Evolutionary conservation across 2,797 vertebrate species (phyloP), one percentile per base, ranked within the genome.

Genomic region (Pangasius krempfi): DNA sequence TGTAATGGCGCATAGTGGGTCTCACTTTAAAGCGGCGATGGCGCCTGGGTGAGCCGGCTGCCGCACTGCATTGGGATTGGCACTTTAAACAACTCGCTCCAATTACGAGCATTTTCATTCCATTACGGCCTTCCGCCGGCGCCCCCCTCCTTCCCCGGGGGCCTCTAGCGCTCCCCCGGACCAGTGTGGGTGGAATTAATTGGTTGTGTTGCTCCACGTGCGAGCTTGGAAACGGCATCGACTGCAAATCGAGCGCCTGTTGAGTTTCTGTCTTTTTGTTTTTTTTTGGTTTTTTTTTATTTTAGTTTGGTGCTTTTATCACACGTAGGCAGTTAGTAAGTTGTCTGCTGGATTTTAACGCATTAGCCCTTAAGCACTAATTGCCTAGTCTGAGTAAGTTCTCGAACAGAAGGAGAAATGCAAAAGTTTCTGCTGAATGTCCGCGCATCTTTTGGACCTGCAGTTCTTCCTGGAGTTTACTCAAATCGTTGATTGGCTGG

Each of bases 21-120:
- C 58, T 78, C 40, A 75, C 86, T 87, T 88, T 89, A 86, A 90
- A 89, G 70, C 76, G 4, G 73, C 81, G 60, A 76, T 56, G 85
- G 85, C 75, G 85, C 52, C 87, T 86, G 54, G 76, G 56, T 81
- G 86, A 91, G 86, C 76, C 87, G 86, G 87, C 90, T 66, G 80
- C 37, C 10, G 22, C 73, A 60, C 90, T n/a, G 84, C 62, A 58
- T 37, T 30, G 88, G 86, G 89, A 92, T 86, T 83, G 87, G 84
- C 89, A 91, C 84, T 91, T 91, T 90, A 91, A 91, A 92, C 88
- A 90, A 89, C 91, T 91, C 89, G 79, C 72, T 87, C 90, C 91
- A 93, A 91, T 92, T 92, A 92, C 73, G 73, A 88, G 54, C 78
- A 85, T 88, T 91, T 90, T 90, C 90, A 89, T 91, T 92, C 91